Evolutionary conservation across 2,888 invertebrate genomes (phyloP).

Genomic region (Atethmia centrago): DNA sequence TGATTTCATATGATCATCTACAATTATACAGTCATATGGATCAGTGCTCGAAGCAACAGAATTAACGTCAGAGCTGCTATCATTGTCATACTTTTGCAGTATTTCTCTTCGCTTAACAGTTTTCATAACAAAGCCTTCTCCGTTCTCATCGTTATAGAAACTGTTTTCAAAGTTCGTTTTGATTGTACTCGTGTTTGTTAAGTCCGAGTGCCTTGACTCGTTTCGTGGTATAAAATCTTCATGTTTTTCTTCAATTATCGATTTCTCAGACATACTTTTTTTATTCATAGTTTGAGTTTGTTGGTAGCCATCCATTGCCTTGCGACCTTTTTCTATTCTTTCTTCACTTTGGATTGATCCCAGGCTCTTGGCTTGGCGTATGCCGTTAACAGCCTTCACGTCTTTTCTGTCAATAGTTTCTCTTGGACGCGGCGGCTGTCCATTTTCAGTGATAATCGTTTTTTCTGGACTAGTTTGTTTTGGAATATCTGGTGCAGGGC

Average conservation of each 20-base stretch:
- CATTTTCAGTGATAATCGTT: conserved; percentile 73
- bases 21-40: conserved; percentile 95
- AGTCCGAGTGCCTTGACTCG: conserved; percentile 87
- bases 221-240: conserved; percentile 84
- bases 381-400: conserved; percentile 82
- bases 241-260: conserved; percentile 84
- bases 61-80: conserved; percentile 92
- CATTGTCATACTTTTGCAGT: conserved; percentile 92
- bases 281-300: conserved; percentile 81
- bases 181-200: conserved; percentile 88
- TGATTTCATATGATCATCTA: conserved; percentile 93
- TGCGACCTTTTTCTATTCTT: conserved; percentile 78
- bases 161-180: conserved; percentile 92
- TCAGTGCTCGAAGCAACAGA: conserved; percentile 93
- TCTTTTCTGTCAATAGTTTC: conserved; percentile 89
- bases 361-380: conserved; percentile 87
- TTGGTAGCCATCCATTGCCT: conserved; percentile 77
- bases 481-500: conserved; percentile 85
- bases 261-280: conserved; percentile 87
- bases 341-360: conserved; percentile 88
- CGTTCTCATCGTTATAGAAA: conserved; percentile 92
- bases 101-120: conserved; percentile 94
- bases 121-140: conserved; percentile 93
- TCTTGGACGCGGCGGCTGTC: conserved; percentile 76
- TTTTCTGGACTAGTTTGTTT: conserved; percentile 79